Base-by-base conservation (phyloP, 2,113 vertebrate species). In the Forbesichthys agassizii region DNA sequence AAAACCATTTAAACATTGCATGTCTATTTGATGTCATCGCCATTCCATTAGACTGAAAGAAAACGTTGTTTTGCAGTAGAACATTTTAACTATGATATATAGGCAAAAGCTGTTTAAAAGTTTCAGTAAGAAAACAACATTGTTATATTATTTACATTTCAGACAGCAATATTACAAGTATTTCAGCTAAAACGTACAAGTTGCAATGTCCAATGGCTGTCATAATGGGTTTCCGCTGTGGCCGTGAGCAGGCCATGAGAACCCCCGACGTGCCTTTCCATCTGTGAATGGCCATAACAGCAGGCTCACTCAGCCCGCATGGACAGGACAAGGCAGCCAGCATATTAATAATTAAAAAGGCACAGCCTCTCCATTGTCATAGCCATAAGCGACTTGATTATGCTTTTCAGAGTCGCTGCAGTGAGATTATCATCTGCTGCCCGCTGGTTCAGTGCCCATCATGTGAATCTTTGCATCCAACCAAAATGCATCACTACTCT, bases 311-410 rank as follows among this genome's bases (percentile, higher is more conserved):
- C 73, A 79, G 75, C 79, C 74, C 85, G 75, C 78, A 69, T 73
- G 55, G 68, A 78, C 84, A 58, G 62, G 61, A 59, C 78, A 58
- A 61, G 46, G 55, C 69, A 82, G 83, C 85, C 73, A 81, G 70
- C 64, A 57, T 62, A 78, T 88, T 83, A 89, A 91, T 91, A 86
- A 93, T 92, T 91, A 90, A 92, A 86, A 66, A 74, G 68, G 69
- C 74, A 84, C 76, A 3, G 71, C 64, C 58, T 81, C 71, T 74
- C 74, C 64, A 56, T 47, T 18, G 59, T 48, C 49, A 52, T 73
- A 78, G 78, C 79, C 70, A 78, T 86, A 74, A 90, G 81, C 74
- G 18, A 84, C 75, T 87, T 89, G 87, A 92, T 91, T 87, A 90
- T 88, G 74, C 79, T 88, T 88, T 90, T 84, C 87, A 81, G 73